Percentiles rank a stretch among this genome's conserved stretches.
These are phyloP conservation scores for Chrysogorgia sp. DNA, from an alignment of 92 coral and sea anemone genomes.

Conservation along the genomic window DNA sequence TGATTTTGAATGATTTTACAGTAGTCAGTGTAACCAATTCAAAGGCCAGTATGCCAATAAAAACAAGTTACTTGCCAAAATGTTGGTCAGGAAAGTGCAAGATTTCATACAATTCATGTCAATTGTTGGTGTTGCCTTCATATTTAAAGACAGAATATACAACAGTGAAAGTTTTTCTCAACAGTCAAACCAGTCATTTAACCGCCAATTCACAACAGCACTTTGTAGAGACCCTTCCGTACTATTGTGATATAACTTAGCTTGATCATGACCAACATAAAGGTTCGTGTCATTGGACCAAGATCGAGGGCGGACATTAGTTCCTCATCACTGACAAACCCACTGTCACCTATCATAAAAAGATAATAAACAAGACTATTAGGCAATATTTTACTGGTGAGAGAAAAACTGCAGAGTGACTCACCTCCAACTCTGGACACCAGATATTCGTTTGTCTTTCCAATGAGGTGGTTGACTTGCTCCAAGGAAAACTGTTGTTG, in stretches of 20 bases:
- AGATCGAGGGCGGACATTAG: neutral
- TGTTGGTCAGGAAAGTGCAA: too few species aligned
- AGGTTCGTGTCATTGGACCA: constrained; percentile 16
- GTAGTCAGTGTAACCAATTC: too few species aligned
- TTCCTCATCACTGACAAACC: constrained; percentile 16
- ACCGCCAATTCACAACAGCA: neutral
- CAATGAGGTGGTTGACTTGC: constrained; percentile 20
- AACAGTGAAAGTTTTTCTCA: too few species aligned
- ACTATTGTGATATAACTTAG: constrained; percentile 12
- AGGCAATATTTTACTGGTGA: too few species aligned
- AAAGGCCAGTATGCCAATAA: too few species aligned
- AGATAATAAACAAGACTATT: neutral
- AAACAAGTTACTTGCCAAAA: too few species aligned
- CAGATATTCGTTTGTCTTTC: neutral
- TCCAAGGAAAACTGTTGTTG: constrained; percentile 25
- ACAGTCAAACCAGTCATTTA: too few species aligned
- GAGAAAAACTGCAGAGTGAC: neutral
- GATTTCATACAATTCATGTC: too few species aligned
- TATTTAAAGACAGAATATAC: too few species aligned
- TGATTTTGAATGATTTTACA: too few species aligned
- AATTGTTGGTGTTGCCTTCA: too few species aligned
- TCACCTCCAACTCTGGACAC: constrained; percentile 6
- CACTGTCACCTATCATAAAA: constrained; percentile 4
- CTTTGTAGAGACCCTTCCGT: constrained; percentile 4
- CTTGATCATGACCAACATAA: constrained; percentile 22